Conservation (phyloP, 1,140 invertebrate genomes). For the Macrotrachela quadricornifera region DNA sequence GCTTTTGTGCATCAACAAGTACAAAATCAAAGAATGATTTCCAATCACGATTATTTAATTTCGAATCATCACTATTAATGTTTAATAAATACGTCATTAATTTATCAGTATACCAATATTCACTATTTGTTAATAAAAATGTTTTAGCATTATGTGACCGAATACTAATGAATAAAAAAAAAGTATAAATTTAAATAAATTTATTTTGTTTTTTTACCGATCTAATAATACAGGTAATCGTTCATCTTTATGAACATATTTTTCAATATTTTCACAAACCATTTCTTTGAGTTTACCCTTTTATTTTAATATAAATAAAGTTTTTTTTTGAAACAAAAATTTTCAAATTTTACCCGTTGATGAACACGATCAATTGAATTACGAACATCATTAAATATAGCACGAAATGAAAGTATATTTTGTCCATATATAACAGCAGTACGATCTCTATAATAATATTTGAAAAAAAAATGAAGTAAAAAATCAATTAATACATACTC, state of each 20-base stretch:
- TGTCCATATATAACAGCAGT: constrained; percentile 71
- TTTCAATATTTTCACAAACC: constrained; percentile 66
- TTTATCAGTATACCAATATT: constrained; percentile 75
- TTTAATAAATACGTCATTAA: constrained; percentile 79
- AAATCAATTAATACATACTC: constrained; percentile 34
- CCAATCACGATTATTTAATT: constrained; percentile 37
- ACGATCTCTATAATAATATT: constrained; percentile 12
- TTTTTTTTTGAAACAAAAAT: neutral
- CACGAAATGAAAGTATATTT: constrained; percentile 88
- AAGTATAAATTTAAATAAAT: neutral
- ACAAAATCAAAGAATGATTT: constrained; percentile 88
- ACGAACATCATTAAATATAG: constrained; percentile 87
- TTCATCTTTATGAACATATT: constrained; percentile 43
- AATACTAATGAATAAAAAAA: constrained; percentile 33
- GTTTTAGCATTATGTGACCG: constrained; percentile 69
- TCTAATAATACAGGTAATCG: neutral
- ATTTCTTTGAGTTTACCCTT: constrained; percentile 62
- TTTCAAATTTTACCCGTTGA: constrained; percentile 33
- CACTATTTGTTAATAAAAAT: constrained; percentile 89
- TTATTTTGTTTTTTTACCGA: neutral
- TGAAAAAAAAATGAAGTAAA: neutral
- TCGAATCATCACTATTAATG: constrained; percentile 25
- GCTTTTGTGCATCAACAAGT: constrained; percentile 85
- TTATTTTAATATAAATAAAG: constrained; percentile 24
- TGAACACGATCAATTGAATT: constrained; percentile 81